Evolutionary conservation across 1,140 invertebrate species (phyloP), one percentile per base, ranked within the genome.

Genomic region (Drosophila varians): DNA sequence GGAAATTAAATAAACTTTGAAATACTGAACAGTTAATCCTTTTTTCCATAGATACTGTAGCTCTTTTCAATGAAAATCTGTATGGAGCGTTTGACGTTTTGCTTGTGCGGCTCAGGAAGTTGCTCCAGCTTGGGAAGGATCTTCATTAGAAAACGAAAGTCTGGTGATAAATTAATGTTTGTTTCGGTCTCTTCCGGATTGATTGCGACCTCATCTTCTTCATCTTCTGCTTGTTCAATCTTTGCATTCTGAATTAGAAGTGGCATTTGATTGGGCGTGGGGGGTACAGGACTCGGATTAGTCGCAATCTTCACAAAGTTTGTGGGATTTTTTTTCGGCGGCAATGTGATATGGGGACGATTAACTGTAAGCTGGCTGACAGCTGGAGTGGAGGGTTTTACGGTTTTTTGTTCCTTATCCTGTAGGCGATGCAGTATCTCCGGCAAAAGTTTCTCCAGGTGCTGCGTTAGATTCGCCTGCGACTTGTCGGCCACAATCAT

Each of bases 61-160:
- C 87, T 87, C 60, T 90, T 80, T 38, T 89, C 86, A 3, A 90
- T 77, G 26, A 90, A 88, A 19, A 80, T 88, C 42, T 90, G 89
- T 38, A 90, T 90, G 26, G 82, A 88, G 18, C 77, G 79, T 57
- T 90, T 90, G 4, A 90, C 89, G 38, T 88, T 68, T 36, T 77
- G 82, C 21, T 90, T 90, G 42, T 89, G 89, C 4, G 89, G 89
- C 16, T 90, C 89, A 1, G 89, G 86, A 16, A 90, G 70, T 47
- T 83, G 77, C 42, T 90, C 89, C 71, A 90, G 23, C 3, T 84
- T 89, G 16, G 89, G 89, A 25, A 90, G 36, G 47, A 90, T 90
- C 46, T 90, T 90, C 86, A 90, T 90, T 0, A 90, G 86, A 2
- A 90, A 90, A 1, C 87, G 82, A 52, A 90, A 90, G 47, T 90